Evolutionary conservation across 2,797 vertebrate species (phyloP), one percentile per base, ranked within the genome.

Genomic region (Falco berigora): DNA sequence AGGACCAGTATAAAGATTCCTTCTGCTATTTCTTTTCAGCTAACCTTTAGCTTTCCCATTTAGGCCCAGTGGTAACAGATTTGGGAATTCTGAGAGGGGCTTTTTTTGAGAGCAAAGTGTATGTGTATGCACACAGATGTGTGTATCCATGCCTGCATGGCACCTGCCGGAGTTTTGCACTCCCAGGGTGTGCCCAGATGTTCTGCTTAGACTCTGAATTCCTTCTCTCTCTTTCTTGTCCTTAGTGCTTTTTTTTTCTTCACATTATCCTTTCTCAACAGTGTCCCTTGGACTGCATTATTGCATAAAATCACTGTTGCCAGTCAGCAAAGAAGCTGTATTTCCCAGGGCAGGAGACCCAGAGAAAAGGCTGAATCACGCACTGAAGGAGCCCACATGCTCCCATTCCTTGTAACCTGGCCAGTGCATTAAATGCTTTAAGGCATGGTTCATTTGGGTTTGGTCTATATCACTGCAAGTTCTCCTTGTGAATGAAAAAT

Each of bases 91-190:
- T 10, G 55, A 30, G 75, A 15, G 27, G 56, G 19, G 13, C 19
- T 77, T 27, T 32, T 34, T 38, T 11, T 6, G 42, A 15, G 44
- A 25, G 44, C 2, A 3, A 27, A 8, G 44, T 4, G 24, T 5
- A 5, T 1, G 20, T 8, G 46, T 12, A 9, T 2, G 28, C 30
- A 40, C 23, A 28, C 14, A 2, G 28, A 5, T 2, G 2, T 11
- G n/a, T 5, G 42, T 10, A 3, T 5, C 7, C 18, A 49, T 5
- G 34, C 28, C 69, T 5, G 7, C 44, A 2, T 3, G 34, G 53
- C 64, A 27, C 8, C 44, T 44, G 4, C 53, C 6, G 5, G 12
- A 9, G 30, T 18, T 22, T 22, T 40, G 52, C 52, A n/a, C n/a
- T 68, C 42, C 53, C n/a, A 32, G 62, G 40, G 10, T 27, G 12